These are phyloP conservation scores for Macropis europaea DNA, from an alignment of 2,888 invertebrate genomes.

Conservation along the genomic window DNA sequence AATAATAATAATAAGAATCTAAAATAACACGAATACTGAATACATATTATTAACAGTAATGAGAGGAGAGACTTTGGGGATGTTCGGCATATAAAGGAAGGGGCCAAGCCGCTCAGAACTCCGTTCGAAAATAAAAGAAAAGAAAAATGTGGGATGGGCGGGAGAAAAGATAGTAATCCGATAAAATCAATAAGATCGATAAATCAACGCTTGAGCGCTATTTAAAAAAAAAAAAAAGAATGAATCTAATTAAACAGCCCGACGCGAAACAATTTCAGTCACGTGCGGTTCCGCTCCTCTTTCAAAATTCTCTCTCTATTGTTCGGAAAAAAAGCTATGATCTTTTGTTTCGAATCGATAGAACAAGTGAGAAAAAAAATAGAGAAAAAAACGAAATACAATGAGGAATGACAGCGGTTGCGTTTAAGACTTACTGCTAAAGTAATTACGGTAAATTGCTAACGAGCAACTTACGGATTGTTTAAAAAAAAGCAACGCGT, in stretches of 20 bases:
- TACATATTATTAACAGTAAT: conserved; percentile 69
- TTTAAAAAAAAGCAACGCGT: conserved; percentile 39
- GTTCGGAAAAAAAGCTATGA: not conserved
- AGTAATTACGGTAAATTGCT: conserved; percentile 32
- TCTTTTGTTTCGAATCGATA: not conserved
- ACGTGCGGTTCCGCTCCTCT: conserved; percentile 26
- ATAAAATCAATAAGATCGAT: conserved; percentile 35
- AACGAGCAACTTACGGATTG: conserved; percentile 17
- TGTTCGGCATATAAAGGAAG: conserved; percentile 45
- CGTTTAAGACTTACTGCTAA: conserved; percentile 53
- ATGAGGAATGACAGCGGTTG: conserved; percentile 26
- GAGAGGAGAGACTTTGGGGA: conserved; percentile 47
- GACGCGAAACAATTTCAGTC: conserved; percentile 4
- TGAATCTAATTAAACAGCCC: conserved; percentile 1
- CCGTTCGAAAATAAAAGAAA: conserved; percentile 38
- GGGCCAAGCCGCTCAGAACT: conserved; percentile 56
- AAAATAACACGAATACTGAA: conserved; percentile 74
- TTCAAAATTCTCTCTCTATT: not conserved
- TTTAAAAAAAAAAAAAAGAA: conserved; percentile 30
- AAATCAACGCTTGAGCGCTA: conserved; percentile 12
- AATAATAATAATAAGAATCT: conserved; percentile 63
- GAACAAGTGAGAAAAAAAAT: not conserved
- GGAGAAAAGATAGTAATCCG: not conserved
- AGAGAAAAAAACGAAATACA: conserved; percentile 4
- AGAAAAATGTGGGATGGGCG: not conserved